A percentile compares a stretch with the other conserved stretches of the same genome.
These are phyloP conservation scores for Spongilla lacustris DNA, from an alignment of 37 sponge, comb jelly and placozoan species.

Conservation along the genomic window DNA sequence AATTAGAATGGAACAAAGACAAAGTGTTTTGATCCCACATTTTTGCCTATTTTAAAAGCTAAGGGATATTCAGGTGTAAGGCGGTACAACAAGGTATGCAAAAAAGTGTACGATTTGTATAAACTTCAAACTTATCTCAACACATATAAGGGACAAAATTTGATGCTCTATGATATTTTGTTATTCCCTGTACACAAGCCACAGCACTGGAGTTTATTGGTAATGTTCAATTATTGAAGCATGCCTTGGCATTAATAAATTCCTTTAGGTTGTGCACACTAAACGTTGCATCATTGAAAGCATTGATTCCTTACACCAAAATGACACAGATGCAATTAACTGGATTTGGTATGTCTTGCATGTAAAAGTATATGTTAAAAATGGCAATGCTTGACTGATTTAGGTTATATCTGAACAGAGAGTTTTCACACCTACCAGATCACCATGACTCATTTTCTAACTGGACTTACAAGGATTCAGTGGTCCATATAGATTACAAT, in stretches of 20 bases:
- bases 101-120: neutral
- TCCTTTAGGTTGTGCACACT: neutral
- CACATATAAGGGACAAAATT: neutral
- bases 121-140: constrained; percentile 1
- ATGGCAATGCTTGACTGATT: constrained; percentile 1
- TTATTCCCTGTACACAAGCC: constrained; percentile 1
- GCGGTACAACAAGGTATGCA: neutral
- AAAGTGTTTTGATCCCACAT: neutral
- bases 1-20: neutral
- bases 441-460: neutral
- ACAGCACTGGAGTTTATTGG: constrained; percentile 1
- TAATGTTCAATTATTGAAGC: constrained; percentile 1
- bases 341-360: constrained; percentile 1
- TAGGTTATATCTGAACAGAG: neutral
- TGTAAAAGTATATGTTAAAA: constrained; percentile 1
- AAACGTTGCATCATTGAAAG: neutral
- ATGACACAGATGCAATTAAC: neutral
- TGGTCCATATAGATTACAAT: neutral
- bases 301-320: neutral
- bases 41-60: neutral
- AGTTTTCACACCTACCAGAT: constrained; percentile 1
- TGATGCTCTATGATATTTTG: neutral
- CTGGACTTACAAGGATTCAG: constrained; percentile 1
- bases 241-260: neutral
- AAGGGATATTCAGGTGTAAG: neutral